Percentiles rank a stretch among this genome's conserved stretches.
phyloP scores from a whole-genome alignment of 2,888 invertebrate genomes.

The Phytoseiulus persimilis region DNA sequence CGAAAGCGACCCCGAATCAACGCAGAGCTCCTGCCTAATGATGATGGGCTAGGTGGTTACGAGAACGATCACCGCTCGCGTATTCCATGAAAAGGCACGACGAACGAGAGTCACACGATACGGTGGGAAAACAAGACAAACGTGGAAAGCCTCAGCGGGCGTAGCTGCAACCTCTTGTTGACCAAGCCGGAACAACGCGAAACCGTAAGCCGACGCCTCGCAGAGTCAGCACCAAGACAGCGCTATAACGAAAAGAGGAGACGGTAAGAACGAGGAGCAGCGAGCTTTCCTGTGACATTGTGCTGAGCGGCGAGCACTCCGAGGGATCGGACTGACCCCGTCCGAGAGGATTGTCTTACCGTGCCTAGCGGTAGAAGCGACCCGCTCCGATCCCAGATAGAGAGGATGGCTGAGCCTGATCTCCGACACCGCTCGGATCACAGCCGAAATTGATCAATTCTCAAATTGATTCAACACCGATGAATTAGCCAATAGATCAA shows the following conservation, averaged over 20 bases:
- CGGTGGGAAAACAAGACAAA: background rate
- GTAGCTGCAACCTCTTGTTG: background rate
- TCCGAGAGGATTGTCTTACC: background rate
- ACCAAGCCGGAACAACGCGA: background rate
- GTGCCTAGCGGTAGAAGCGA: background rate
- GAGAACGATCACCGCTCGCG: too few relatives aligned
- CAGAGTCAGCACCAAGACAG: background rate
- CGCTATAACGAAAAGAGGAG: background rate
- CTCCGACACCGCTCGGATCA: background rate
- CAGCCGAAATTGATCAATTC: background rate
- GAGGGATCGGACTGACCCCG: background rate
- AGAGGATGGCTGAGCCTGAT: background rate
- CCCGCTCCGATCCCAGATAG: background rate
- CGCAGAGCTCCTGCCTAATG: too few relatives aligned
- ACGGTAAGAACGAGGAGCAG: background rate
- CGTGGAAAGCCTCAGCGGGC: background rate
- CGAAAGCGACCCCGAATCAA: too few relatives aligned
- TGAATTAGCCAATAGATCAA: background rate
- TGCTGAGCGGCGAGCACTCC: background rate
- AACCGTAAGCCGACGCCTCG: background rate
- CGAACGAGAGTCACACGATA: background rate
- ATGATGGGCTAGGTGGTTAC: too few relatives aligned
- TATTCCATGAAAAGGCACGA: background rate
- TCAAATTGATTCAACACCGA: background rate
- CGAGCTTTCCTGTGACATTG: background rate